Evolutionary conservation across 2,888 invertebrate species (phyloP).

Genomic region (Calameuta idolon): DNA sequence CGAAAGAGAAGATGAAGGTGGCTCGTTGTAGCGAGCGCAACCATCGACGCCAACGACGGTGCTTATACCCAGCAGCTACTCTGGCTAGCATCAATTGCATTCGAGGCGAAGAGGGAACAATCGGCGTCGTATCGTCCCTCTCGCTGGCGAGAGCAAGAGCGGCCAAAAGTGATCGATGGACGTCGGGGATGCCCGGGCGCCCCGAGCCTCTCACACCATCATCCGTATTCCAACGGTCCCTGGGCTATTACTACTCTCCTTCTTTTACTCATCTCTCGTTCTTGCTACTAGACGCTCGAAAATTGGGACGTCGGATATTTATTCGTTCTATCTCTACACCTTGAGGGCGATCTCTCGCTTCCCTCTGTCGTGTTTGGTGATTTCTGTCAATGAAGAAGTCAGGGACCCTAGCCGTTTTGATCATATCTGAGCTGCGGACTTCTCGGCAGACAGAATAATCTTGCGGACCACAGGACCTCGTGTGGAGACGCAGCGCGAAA

Average conservation of each 20-base stretch:
- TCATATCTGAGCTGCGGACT: background rate
- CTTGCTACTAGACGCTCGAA: slow-evolving; percentile 13
- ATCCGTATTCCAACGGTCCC: background rate
- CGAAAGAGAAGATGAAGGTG: background rate
- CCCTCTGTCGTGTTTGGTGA: background rate
- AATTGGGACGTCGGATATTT: slow-evolving; percentile 36
- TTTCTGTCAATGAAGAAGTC: background rate
- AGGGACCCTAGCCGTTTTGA: background rate
- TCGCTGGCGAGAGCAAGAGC: slow-evolving; percentile 23
- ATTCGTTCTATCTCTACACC: slow-evolving; percentile 27
- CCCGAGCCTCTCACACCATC: background rate
- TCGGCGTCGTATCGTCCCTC: slow-evolving; percentile 24
- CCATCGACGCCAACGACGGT: background rate
- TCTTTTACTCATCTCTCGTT: background rate
- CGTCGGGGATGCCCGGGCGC: slow-evolving; percentile 12
- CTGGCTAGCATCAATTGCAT: background rate
- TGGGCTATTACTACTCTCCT: background rate
- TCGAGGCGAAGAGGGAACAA: background rate
- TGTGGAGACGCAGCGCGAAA: slow-evolving; percentile 18
- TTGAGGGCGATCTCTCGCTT: background rate
- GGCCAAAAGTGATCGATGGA: slow-evolving; percentile 30
- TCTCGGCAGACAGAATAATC: background rate
- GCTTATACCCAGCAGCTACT: background rate
- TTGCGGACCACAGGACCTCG: background rate
- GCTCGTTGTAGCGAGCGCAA: background rate